Conservation (phyloP, 2,113 vertebrate genomes). For the Osmerus mordax region DNA sequence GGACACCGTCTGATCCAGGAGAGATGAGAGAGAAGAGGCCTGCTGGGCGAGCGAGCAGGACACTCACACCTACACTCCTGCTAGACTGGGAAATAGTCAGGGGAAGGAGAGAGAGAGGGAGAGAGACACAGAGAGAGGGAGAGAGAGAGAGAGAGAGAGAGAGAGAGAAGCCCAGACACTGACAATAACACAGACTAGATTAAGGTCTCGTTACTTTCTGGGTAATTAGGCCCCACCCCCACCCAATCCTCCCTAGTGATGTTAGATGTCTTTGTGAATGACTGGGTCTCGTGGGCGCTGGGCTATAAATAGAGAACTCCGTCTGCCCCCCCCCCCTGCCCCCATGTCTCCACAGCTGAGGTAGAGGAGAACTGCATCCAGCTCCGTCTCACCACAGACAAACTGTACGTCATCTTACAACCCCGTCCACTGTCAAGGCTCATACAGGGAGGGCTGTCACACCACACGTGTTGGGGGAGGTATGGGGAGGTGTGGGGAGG, state of each 20-base stretch:
- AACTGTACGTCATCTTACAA: no score
- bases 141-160: no score
- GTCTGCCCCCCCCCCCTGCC: not conserved
- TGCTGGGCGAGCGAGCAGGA: no score
- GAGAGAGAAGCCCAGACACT: no score
- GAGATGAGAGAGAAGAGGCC: no score
- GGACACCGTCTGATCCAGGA: no score
- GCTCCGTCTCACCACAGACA: not conserved
- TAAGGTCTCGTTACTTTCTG: not conserved
- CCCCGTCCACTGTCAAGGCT: no score
- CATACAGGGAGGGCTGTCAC: no score
- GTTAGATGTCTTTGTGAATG: not conserved
- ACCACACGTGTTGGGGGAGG: no score
- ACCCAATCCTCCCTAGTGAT: not conserved
- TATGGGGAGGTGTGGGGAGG: no score
- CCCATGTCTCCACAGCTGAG: not conserved
- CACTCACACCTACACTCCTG: no score
- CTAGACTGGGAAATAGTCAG: not conserved
- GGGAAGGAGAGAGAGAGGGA: not conserved
- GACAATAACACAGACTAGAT: not conserved
- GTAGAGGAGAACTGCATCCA: not conserved
- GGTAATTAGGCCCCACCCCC: not conserved
- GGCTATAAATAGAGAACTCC: not conserved
- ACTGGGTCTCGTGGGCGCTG: not conserved
- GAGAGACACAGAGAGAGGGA: not conserved